phyloP scores from a whole-genome alignment of 1,140 invertebrate genomes.

The Pseudomyrmex sp. region DNA sequence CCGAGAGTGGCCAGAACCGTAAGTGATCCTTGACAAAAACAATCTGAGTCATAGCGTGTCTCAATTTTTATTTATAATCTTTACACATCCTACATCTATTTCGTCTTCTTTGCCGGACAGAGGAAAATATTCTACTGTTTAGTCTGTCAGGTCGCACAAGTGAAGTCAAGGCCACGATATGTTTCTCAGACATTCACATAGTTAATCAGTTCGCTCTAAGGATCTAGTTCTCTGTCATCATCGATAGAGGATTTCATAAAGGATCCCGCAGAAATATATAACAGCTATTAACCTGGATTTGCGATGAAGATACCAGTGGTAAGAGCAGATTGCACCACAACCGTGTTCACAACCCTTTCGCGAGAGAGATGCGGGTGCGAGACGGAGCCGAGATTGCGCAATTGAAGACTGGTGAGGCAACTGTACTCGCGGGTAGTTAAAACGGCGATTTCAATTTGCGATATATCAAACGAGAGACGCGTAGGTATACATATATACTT shows the following conservation, averaged over 20 bases:
- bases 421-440: background rate
- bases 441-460: conserved; percentile 37
- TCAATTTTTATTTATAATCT: conserved; percentile 23
- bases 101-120: too few species aligned
- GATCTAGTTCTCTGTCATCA: background rate
- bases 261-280: background rate
- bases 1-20: background rate
- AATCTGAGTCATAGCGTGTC: background rate
- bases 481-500: background rate
- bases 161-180: too few species aligned
- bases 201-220: too few species aligned
- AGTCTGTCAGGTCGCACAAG: too few species aligned
- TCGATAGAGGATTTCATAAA: background rate
- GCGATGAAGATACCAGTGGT: background rate
- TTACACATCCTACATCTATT: background rate
- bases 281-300: background rate
- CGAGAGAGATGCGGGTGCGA: conserved; percentile 18
- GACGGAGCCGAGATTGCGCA: conserved; percentile 19
- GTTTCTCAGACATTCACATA: too few species aligned
- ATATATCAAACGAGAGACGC: conserved; percentile 17
- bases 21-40: background rate
- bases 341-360: conserved; percentile 14
- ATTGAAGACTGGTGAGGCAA: conserved; percentile 33
- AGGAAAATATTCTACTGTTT: too few species aligned
- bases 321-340: background rate